A percentile compares a stretch with the other conserved stretches of the same genome.
These are phyloP conservation scores for Heterotilapia buettikoferi DNA, from an alignment of 2,113 vertebrate genomes.

Conservation along the genomic window DNA sequence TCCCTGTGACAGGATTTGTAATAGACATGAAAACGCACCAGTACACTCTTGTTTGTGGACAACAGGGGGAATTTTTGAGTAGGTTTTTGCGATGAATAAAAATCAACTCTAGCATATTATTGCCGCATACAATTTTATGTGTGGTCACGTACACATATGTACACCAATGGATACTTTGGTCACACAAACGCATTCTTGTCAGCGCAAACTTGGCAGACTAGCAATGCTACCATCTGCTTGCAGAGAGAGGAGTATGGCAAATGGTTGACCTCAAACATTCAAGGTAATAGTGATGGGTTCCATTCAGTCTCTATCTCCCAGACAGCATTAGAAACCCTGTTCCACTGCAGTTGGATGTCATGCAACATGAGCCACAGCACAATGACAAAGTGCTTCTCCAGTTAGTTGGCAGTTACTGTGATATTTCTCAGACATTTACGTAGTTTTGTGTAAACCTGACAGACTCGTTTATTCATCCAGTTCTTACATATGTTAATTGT, in stretches of 20 bases:
- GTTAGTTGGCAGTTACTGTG: constrained; percentile 35
- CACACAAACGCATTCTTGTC: constrained; percentile 35
- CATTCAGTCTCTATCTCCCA: constrained; percentile 63
- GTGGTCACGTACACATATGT: constrained; percentile 8
- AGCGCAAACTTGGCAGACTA: constrained; percentile 60
- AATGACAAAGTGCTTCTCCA: constrained; percentile 49
- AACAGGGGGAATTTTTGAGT: constrained; percentile 2
- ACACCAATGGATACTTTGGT: constrained; percentile 10
- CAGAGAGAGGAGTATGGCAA: constrained; percentile 53
- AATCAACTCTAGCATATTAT: constrained; percentile 37
- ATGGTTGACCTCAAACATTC: constrained; percentile 53
- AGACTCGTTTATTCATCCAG: constrained; percentile 35
- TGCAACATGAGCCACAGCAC: constrained; percentile 30
- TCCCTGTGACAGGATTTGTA: constrained; percentile 13
- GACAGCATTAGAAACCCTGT: constrained; percentile 48
- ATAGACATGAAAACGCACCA: constrained; percentile 4
- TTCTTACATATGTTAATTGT: constrained; percentile 25
- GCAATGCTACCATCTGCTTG: constrained; percentile 63
- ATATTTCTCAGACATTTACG: constrained; percentile 41
- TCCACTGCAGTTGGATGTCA: constrained; percentile 38
- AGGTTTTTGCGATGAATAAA: constrained; percentile 11
- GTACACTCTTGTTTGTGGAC: neutral
- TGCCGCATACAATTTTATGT: constrained; percentile 33
- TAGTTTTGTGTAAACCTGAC: constrained; percentile 39
- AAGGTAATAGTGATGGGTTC: constrained; percentile 70